Conservation (phyloP, 2,113 vertebrate species). For the Orientallactaga bullata region DNA sequence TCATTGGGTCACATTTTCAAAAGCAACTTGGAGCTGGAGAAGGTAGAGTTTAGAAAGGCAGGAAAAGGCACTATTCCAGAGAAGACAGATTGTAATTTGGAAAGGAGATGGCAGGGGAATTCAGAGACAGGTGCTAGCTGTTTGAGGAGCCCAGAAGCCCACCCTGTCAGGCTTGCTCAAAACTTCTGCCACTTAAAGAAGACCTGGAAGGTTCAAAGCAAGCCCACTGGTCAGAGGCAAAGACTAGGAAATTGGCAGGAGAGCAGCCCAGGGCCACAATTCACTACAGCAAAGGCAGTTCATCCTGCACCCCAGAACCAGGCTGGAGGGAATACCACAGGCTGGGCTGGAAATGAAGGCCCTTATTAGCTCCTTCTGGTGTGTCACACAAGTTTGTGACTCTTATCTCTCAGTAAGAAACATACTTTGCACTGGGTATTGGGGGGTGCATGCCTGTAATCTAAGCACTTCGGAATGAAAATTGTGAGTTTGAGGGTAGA, state of each 20-base stretch:
- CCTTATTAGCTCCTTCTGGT: not conserved
- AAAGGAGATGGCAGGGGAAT: not conserved
- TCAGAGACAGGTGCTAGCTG: constrained; percentile 12
- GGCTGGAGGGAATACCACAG: not conserved
- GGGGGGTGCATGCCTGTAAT: too few relatives aligned
- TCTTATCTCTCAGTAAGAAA: not conserved
- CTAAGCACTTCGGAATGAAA: too few relatives aligned
- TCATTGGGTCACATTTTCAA: constrained; percentile 49
- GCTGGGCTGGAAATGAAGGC: not conserved
- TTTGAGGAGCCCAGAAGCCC: not conserved
- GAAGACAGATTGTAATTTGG: not conserved
- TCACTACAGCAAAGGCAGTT: not conserved
- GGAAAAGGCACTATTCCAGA: constrained; percentile 26
- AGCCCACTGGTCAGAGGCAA: not conserved
- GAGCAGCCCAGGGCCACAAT: not conserved
- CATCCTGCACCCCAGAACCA: not conserved
- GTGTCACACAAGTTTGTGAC: not conserved
- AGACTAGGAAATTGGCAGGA: not conserved
- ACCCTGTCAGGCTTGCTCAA: not conserved
- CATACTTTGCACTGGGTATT: too few relatives aligned
- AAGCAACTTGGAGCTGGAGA: constrained; percentile 24
- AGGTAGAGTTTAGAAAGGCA: constrained; percentile 6
- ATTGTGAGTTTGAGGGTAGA: too few relatives aligned
- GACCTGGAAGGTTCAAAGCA: not conserved
- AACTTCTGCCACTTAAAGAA: not conserved